phyloP scores from a whole-genome alignment of 2,797 vertebrate genomes.

The Botia almorhae region DNA sequence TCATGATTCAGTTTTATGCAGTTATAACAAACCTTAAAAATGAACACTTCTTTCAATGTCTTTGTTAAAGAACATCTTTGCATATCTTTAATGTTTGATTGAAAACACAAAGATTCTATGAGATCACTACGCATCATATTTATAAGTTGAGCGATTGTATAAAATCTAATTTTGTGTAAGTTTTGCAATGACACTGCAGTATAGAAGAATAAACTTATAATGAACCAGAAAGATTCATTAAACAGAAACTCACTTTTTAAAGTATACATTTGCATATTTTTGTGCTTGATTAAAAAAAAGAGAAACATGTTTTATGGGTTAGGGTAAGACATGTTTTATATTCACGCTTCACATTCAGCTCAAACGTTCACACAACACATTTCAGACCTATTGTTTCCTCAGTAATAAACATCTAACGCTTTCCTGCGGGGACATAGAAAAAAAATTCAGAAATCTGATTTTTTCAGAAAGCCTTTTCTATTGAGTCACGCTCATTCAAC shows the following conservation, averaged over 20 bases:
- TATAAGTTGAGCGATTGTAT: neutral
- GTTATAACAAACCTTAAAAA: constrained; percentile 3
- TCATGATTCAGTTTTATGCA: neutral
- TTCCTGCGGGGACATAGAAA: neutral
- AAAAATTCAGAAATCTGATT: neutral
- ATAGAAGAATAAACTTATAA: neutral
- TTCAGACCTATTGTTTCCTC: neutral
- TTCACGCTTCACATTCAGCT: neutral
- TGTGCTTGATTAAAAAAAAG: neutral
- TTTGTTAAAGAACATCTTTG: neutral
- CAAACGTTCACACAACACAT: neutral
- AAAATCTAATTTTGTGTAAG: neutral
- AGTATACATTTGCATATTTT: neutral
- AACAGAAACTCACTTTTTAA: neutral
- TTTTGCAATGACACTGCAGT: neutral
- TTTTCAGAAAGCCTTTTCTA: neutral
- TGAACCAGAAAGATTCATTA: neutral
- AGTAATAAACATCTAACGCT: neutral
- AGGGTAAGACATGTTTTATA: neutral
- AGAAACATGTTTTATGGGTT: no score
- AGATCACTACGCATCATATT: constrained; percentile 7
- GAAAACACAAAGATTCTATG: neutral
- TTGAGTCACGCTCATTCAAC: constrained; percentile 7
- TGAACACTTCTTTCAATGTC: neutral
- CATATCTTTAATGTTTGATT: neutral